A percentile compares a stretch with the other conserved stretches of the same genome.
phyloP scores from a whole-genome alignment of 2,113 vertebrate genomes.

The Antidorcas marsupialis region DNA sequence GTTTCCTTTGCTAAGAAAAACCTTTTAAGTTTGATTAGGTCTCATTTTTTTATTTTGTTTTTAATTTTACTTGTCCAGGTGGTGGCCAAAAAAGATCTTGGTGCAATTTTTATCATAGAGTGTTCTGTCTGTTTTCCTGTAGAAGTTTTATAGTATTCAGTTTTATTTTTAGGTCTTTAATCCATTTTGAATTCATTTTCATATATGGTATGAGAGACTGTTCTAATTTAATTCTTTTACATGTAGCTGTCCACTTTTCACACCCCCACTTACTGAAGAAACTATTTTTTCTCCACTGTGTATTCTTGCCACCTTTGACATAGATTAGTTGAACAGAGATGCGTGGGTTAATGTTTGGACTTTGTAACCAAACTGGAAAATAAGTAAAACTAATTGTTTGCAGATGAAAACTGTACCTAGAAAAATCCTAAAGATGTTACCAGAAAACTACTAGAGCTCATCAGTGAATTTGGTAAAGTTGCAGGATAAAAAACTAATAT shows the following conservation, averaged over 20 bases:
- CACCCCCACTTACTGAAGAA: not conserved
- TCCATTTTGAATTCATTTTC: not conserved
- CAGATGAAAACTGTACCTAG: not conserved
- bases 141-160: not conserved
- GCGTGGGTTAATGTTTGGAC: not conserved
- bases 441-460: not conserved
- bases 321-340: not conserved
- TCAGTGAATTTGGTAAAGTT: not conserved
- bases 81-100: not conserved
- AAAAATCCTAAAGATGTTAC: not conserved
- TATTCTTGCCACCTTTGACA: not conserved
- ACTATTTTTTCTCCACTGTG: not conserved
- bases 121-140: not conserved
- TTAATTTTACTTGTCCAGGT: not conserved
- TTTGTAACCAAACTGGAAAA: not conserved
- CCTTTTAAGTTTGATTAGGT: not conserved
- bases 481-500: not conserved
- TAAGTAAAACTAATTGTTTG: not conserved
- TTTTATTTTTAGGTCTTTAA: not conserved
- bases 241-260: not conserved
- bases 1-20: not conserved
- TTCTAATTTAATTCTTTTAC: not conserved
- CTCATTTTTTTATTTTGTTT: not conserved
- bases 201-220: not conserved
- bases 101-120: not conserved